These are phyloP conservation scores for Lysandra bellargus DNA, from an alignment of 2,888 invertebrate genomes.

Conservation along the genomic window DNA sequence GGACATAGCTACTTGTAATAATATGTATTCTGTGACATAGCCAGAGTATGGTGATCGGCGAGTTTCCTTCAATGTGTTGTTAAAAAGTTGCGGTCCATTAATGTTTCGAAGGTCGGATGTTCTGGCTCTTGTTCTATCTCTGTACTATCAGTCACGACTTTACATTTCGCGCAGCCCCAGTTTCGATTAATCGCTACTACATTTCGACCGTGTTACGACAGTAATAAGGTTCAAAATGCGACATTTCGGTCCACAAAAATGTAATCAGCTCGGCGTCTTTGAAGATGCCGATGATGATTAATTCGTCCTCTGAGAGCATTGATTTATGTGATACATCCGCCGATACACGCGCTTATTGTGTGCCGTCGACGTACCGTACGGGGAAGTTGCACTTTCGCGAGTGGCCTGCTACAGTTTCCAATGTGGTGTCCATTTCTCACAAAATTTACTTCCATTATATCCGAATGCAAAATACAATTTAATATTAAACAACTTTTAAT, in stretches of 20 bases:
- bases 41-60: too few relatives aligned
- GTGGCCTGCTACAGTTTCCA: too few relatives aligned
- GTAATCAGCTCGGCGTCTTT: background rate
- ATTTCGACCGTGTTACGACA: background rate
- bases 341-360: background rate
- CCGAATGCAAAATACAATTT: too few relatives aligned
- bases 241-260: background rate
- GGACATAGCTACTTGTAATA: too few relatives aligned
- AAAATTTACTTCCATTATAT: too few relatives aligned
- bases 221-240: background rate
- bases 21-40: too few relatives aligned
- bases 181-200: background rate
- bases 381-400: background rate
- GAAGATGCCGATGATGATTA: background rate
- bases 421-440: too few relatives aligned
- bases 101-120: too few relatives aligned
- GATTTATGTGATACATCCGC: constrained; percentile 5
- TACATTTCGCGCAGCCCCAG: background rate
- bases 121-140: background rate
- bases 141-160: background rate
- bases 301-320: background rate
- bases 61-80: too few relatives aligned
- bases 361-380: background rate
- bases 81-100: too few relatives aligned
- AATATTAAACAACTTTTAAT: too few relatives aligned